Conservation (phyloP, 2,888 invertebrate species). For the Drosophila crucigera region DNA sequence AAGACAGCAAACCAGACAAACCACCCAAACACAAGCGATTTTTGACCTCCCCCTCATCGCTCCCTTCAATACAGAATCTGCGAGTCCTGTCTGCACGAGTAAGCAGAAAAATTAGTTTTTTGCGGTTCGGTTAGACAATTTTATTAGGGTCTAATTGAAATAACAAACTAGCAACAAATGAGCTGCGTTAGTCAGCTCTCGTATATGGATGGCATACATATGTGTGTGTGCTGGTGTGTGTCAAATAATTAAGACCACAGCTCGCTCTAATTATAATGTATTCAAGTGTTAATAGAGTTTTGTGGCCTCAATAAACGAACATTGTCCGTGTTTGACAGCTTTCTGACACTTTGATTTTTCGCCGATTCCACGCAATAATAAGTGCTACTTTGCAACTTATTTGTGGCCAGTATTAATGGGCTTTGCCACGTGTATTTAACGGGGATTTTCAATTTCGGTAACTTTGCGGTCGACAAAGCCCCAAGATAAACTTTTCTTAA, state of each 20-base stretch:
- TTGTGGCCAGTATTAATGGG: not conserved
- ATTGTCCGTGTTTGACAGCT: conserved; percentile 25
- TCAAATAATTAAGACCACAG: conserved; percentile 50
- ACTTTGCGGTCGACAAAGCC: conserved; percentile 7
- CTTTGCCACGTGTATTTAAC: conserved; percentile 12
- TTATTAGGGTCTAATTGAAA: conserved; percentile 81
- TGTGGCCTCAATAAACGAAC: conserved; percentile 14
- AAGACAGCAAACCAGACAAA: conserved; percentile 18
- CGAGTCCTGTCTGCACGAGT: conserved; percentile 33
- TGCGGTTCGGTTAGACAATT: conserved; percentile 66
- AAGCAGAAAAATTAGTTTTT: conserved; percentile 58
- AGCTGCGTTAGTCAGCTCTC: conserved; percentile 41
- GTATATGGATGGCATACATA: not conserved
- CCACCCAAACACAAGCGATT: conserved; percentile 2
- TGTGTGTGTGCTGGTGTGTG: conserved; percentile 15
- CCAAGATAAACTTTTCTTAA: conserved; percentile 1
- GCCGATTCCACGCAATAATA: conserved; percentile 13
- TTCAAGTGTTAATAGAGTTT: conserved; percentile 67
- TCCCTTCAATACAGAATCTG: not conserved
- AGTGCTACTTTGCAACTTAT: conserved; percentile 28
- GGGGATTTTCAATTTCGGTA: conserved; percentile 11
- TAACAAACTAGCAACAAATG: conserved; percentile 62
- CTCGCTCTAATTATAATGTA: conserved; percentile 60
- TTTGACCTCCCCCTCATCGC: not conserved
- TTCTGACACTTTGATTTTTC: conserved; percentile 36